Evolutionary conservation across 1,140 invertebrate genomes (phyloP), one percentile per base, ranked within the genome.

Genomic region (Drosophila pruinosa): DNA sequence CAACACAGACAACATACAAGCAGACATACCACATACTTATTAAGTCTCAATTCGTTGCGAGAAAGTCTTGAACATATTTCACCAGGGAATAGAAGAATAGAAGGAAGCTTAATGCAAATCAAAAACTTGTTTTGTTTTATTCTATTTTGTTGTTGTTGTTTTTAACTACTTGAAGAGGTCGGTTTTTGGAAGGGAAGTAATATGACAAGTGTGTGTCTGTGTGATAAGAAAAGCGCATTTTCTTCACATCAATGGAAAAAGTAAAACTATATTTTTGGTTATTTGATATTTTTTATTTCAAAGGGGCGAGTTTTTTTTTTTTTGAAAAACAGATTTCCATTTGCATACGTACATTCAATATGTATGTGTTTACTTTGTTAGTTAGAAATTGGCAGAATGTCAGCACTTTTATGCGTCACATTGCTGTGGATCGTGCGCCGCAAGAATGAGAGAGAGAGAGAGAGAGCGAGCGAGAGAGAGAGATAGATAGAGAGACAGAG

Each of bases 251-350:
- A 38, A 62, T 50, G 14, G n/a, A 34, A n/a, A 39, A 52, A 17
- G 34, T n/a, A 26, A n/a, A 34, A 19, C n/a, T 45, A 45, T 34
- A 59, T 15, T 41, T 39, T n/a, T 12, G 41, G 53, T 58, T 39
- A 67, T 67, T 39, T 39, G 54, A 67, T 67, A 67, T 67, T 67
- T 58, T 67, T 67, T 58, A 48, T 48, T 38, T 21, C 28, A 41
- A 58, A 39, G 53, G 43, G 43, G 39, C 19, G n/a, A n/a, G n/a
- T n/a, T n/a, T n/a, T n/a, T n/a, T n/a, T n/a, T 56, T n/a, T 41
- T 48, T 17, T 17, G n/a, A 8, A 31, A 58, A 68, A 68, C 54
- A 59, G 54, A 59, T 68, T 68, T 59, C 26, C 45, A 68, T 68
- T 68, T 47, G n/a, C n/a, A 17, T 28, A 14, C 4, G 14, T 15